Conservation (phyloP, 2,797 vertebrate species). For the Parotocinclus haroldoi region DNA sequence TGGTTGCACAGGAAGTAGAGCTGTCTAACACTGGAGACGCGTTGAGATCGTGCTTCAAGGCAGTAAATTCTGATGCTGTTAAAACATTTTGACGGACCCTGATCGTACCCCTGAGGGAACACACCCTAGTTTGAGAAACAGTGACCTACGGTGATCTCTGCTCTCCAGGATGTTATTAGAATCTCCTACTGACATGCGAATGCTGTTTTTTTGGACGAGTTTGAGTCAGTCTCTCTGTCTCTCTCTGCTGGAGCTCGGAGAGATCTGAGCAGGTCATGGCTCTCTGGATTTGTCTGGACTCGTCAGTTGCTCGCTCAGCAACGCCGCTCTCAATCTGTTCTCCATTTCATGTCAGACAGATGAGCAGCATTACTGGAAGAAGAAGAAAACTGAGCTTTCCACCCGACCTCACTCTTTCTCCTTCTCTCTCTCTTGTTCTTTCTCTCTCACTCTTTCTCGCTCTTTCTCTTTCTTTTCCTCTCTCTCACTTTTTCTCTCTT, state of each 20-base stretch:
- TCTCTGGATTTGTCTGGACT: conserved; percentile 25
- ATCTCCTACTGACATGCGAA: too few species aligned
- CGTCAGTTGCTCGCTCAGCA: conserved; percentile 29
- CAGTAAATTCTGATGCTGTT: too few species aligned
- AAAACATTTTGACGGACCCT: too few species aligned
- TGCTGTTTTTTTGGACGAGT: too few species aligned
- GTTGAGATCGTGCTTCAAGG: too few species aligned
- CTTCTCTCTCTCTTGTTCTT: conserved; percentile 37
- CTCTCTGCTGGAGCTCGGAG: conserved; percentile 2
- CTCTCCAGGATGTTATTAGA: too few species aligned
- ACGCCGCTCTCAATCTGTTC: conserved; percentile 26
- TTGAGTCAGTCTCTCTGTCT: not conserved
- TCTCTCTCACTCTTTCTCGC: conserved; percentile 38
- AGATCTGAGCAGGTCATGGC: not conserved
- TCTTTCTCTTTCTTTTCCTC: not conserved
- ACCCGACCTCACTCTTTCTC: not conserved
- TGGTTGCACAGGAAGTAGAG: too few species aligned
- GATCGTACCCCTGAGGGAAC: too few species aligned
- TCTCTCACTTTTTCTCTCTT: too few species aligned
- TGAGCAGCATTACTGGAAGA: conserved; percentile 36
- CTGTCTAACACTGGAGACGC: too few species aligned
- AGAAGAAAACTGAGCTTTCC: not conserved
- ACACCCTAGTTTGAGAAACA: too few species aligned
- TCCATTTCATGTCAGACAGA: conserved; percentile 30
- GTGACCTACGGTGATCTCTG: too few species aligned